Base-by-base conservation (phyloP, 2,113 vertebrate species). In the Perccottus glenii region DNA sequence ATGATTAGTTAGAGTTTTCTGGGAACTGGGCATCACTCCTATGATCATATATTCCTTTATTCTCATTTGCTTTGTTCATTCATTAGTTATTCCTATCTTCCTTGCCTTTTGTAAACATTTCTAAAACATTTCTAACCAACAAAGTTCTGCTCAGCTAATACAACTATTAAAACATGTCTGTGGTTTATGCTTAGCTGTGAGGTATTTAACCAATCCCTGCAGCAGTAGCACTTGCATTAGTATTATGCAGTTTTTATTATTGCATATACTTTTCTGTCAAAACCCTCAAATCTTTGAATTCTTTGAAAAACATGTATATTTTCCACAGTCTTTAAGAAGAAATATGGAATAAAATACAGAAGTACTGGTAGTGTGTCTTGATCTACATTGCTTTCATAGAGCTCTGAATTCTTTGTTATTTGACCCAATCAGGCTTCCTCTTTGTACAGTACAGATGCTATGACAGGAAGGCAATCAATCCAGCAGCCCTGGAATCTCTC, bases 391-490 rank as follows among this genome's bases (percentile, higher is more conserved):
- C 16, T 68, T 71, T 62, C 52, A 53, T 36, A 35, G n/a, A 15
- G 47, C 48, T 77, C 48, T 74, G 64, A 72, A 61, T 80, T 61
- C 38, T 60, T 74, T 64, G 49, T 70, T 58, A 72, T 75, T 63
- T 58, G 12, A 14, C 50, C 57, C 45, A 77, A 73, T 73, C 70
- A 60, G 53, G 65, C 35, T 44, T 63, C 45, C n/a, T 55, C 59
- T 33, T 61, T 62, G 40, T 67, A 59, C 63, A 75, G 49, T 46
- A 60, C 27, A 71, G 56, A 77, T 47, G 10, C 42, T n/a, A 38
- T 77, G 73, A 76, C 70, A 69, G 77, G 71, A 60, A 75, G 53
- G 61, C 69, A 73, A 73, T 75, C 56, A 62, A 73, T 74, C 53
- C 59, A 63, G 52, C 53, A 66, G 56, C 32, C 65, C 62, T 63